Evolutionary conservation across 1,140 invertebrate genomes (phyloP).

Genomic region (Proales similis): DNA sequence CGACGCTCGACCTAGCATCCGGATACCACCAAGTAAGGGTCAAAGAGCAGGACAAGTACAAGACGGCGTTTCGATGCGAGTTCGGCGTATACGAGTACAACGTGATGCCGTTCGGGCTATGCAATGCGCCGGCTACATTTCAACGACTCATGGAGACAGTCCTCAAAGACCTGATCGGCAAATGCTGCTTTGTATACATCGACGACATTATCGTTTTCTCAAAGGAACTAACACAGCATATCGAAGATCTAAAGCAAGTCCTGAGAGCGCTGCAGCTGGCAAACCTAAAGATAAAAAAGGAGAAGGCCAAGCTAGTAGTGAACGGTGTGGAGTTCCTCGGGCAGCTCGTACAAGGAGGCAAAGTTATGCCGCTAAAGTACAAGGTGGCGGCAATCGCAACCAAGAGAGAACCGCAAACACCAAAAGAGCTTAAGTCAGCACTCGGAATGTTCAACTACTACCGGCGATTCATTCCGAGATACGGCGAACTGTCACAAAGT

Average conservation of each 20-base stretch:
- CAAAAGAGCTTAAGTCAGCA: conserved; percentile 42
- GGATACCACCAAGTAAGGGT: conserved; percentile 41
- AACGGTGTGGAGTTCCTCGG: too few species aligned
- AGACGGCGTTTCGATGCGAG: conserved; percentile 37
- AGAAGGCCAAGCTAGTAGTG: too few species aligned
- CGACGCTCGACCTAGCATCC: conserved; percentile 40
- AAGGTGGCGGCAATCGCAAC: conserved; percentile 41
- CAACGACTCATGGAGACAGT: conserved; percentile 53
- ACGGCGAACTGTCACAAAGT: too few species aligned
- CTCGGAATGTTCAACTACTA: conserved; percentile 44
- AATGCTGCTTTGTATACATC: conserved; percentile 8
- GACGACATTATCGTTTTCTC: too few species aligned
- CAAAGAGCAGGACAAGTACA: conserved; percentile 30
- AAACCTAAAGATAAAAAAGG: too few species aligned
- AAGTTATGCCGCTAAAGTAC: too few species aligned
- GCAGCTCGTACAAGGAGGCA: too few species aligned
- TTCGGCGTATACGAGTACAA: conserved; percentile 45
- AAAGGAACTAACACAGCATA: too few species aligned
- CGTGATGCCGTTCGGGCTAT: conserved; percentile 52
- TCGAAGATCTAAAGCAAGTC: too few species aligned
- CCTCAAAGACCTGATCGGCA: background rate
- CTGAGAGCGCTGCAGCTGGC: too few species aligned
- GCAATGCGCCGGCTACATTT: conserved; percentile 52
- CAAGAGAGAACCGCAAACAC: conserved; percentile 42
- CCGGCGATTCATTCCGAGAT: conserved; percentile 42